Evolutionary conservation across 1,140 invertebrate genomes (phyloP).

Genomic region (Steinernema feltiae): DNA sequence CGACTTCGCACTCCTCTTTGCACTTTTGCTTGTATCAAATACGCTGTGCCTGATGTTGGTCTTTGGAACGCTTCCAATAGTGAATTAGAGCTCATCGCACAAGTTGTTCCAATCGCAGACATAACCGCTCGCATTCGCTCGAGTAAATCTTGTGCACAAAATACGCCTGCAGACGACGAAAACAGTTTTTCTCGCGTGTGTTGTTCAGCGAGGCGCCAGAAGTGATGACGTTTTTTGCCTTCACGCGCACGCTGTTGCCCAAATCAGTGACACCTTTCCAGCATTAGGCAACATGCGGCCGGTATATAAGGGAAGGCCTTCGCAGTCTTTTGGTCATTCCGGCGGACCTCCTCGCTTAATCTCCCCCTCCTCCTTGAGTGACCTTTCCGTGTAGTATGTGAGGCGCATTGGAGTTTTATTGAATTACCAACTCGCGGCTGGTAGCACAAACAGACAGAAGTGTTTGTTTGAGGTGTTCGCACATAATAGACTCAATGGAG

Average conservation of each 20-base stretch:
- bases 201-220: background rate
- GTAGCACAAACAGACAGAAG: slow-evolving; percentile 6
- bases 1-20: too few species aligned
- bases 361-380: background rate
- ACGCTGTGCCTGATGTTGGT: too few species aligned
- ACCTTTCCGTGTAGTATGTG: background rate
- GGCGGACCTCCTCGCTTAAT: background rate
- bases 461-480: background rate
- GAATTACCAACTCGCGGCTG: background rate
- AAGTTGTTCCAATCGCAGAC: too few species aligned
- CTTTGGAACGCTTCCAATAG: too few species aligned
- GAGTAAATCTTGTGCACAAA: background rate
- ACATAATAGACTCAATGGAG: background rate
- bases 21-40: too few species aligned
- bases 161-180: background rate
- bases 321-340: background rate
- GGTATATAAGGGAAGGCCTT: background rate
- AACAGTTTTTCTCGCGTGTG: background rate
- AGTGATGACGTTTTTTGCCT: background rate
- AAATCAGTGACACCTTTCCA: background rate
- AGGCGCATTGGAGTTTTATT: background rate
- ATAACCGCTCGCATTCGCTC: background rate
- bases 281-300: background rate
- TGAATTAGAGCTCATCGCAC: too few species aligned
- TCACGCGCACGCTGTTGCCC: background rate